These are phyloP conservation scores for Megalops cyprinoides DNA, from an alignment of 2,797 vertebrate genomes.

Conservation along the genomic window DNA sequence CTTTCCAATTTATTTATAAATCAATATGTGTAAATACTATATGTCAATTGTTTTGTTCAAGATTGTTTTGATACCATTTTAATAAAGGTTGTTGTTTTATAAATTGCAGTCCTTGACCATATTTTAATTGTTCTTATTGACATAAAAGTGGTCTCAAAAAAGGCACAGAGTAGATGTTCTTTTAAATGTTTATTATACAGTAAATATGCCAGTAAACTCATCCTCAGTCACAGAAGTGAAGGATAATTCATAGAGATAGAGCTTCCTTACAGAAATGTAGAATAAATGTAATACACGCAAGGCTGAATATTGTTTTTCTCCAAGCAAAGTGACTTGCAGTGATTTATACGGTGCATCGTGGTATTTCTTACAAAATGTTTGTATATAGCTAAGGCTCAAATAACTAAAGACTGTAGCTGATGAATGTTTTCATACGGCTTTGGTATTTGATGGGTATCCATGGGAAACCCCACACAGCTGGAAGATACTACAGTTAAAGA, in stretches of 20 bases:
- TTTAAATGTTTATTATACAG: not conserved
- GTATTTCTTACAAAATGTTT: not conserved
- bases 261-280: not conserved
- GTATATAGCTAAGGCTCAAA: not conserved
- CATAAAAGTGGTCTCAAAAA: too few relatives aligned
- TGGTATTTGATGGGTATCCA: not conserved
- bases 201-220: not conserved
- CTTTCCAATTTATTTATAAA: slow-evolving; percentile 16
- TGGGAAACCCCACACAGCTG: not conserved
- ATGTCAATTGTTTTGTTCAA: not conserved
- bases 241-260: not conserved
- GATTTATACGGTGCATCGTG: not conserved
- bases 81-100: slow-evolving; percentile 13
- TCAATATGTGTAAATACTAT: not conserved
- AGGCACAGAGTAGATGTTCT: too few relatives aligned
- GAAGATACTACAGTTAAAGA: too few relatives aligned
- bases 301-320: not conserved
- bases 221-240: not conserved
- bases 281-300: not conserved
- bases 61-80: not conserved
- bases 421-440: not conserved
- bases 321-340: not conserved
- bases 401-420: not conserved
- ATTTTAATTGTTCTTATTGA: not conserved
- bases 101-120: not conserved